phyloP scores from a whole-genome alignment of 2,113 vertebrate species.

The Callopanchax toddi region DNA sequence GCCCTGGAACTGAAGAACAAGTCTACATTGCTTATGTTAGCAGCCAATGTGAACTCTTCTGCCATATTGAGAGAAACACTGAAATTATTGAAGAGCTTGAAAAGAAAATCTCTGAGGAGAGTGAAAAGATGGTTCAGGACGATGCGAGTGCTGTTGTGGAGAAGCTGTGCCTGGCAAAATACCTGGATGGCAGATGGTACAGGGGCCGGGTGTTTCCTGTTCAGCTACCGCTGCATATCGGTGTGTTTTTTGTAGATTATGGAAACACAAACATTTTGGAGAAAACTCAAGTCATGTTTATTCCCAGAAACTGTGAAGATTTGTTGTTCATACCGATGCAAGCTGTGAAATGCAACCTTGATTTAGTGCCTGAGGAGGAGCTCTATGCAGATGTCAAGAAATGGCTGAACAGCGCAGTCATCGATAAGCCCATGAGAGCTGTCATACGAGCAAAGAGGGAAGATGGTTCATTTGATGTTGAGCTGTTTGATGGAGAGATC shows the following conservation, averaged over 20 bases:
- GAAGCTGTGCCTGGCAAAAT: constrained; percentile 84
- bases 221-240: constrained; percentile 71
- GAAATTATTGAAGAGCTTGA: constrained; percentile 76
- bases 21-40: constrained; percentile 83
- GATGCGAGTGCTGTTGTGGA: constrained; percentile 19
- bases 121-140: constrained; percentile 48
- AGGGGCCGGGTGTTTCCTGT: constrained; percentile 77
- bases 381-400: constrained; percentile 75
- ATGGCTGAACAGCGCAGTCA: constrained; percentile 81
- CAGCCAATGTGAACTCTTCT: constrained; percentile 86
- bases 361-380: constrained; percentile 70
- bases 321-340: constrained; percentile 90
- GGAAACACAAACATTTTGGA: constrained; percentile 84
- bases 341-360: constrained; percentile 84
- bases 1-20: constrained; percentile 81
- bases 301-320: constrained; percentile 81
- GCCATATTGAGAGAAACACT: constrained; percentile 87
- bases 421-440: constrained; percentile 82
- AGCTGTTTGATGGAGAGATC: constrained; percentile 84
- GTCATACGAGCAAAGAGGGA: constrained; percentile 75
- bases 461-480: constrained; percentile 82
- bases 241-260: constrained; percentile 90
- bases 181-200: constrained; percentile 86
- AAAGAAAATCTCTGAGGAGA: constrained; percentile 70
- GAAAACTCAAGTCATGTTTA: constrained; percentile 77